Percentiles rank a stretch among this genome's conserved stretches.
Evolutionary conservation across 2,888 invertebrate species (phyloP).

Genomic region (Strigamia crassipes): DNA sequence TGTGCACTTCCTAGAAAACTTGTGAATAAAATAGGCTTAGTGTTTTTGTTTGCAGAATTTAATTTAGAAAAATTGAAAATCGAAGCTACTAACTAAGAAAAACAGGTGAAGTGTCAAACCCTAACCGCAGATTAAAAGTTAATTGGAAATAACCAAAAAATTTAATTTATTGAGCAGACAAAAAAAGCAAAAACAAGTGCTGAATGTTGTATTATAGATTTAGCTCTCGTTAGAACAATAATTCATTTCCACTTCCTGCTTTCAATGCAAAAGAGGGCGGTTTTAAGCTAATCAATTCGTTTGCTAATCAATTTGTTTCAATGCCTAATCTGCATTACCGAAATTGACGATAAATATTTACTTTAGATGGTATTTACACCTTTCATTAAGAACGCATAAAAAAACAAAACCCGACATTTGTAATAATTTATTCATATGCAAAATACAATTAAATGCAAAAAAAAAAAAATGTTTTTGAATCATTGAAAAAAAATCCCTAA

Average conservation of each 20-base stretch:
- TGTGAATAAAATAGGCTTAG: constrained; percentile 23
- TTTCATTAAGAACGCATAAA: neutral
- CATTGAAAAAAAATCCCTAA: no score
- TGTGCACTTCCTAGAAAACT: constrained; percentile 37
- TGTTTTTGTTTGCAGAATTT: constrained; percentile 2
- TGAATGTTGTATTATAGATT: neutral
- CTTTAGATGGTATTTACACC: neutral
- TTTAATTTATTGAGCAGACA: neutral
- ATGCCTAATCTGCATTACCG: neutral
- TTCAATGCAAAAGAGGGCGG: neutral
- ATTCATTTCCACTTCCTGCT: constrained; percentile 27
- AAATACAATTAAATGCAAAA: no score
- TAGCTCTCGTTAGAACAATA: neutral
- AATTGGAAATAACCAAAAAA: no score
- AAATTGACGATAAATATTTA: constrained; percentile 5
- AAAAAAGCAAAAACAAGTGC: neutral
- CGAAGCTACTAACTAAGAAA: neutral
- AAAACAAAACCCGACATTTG: no score
- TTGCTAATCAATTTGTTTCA: constrained; percentile 20
- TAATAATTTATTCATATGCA: no score
- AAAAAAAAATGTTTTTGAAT: no score
- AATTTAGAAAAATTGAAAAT: constrained; percentile 3
- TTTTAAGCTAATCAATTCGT: constrained; percentile 26
- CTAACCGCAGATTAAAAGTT: no score
- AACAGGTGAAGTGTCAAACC: neutral